These are phyloP conservation scores for Sander lucioperca DNA, from an alignment of 2,113 vertebrate species.

Conservation along the genomic window DNA sequence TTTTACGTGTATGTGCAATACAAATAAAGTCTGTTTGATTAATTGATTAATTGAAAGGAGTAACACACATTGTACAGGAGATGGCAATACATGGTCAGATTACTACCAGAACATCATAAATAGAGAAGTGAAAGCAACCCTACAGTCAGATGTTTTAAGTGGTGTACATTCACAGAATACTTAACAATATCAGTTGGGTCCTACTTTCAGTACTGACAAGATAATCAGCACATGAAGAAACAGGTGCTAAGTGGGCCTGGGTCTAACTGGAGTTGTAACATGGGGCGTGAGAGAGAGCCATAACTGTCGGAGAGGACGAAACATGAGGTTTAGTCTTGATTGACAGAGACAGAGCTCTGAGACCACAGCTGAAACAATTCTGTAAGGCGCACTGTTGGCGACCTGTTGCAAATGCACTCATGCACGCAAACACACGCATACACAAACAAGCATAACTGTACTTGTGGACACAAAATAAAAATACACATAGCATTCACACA, in stretches of 20 bases:
- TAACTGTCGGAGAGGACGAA: conserved; percentile 41
- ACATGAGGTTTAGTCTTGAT: conserved; percentile 55
- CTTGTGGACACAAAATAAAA: conserved; percentile 41
- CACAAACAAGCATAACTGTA: conserved; percentile 42
- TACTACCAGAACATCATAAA: neutral
- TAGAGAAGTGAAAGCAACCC: conserved; percentile 2
- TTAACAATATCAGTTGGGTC: neutral
- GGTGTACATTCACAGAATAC: conserved; percentile 5
- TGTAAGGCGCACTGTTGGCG: conserved; percentile 43
- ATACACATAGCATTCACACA: conserved; percentile 36
- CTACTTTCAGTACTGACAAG: conserved; percentile 31
- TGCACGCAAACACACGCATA: conserved; percentile 31
- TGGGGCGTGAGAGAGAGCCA: neutral
- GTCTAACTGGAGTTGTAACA: conserved; percentile 13
- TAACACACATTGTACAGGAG: neutral
- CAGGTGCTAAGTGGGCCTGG: conserved; percentile 39
- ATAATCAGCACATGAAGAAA: conserved; percentile 40
- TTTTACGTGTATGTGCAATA: too few species aligned
- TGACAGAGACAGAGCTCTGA: conserved; percentile 67
- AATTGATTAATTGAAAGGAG: neutral
- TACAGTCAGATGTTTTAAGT: conserved; percentile 6
- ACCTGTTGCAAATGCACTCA: conserved; percentile 42
- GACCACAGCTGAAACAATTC: conserved; percentile 77
- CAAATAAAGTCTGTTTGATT: too few species aligned
- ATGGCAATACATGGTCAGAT: neutral